A percentile compares a stretch with the other conserved stretches of the same genome.
These are phyloP conservation scores for Aegotheles bennettii DNA, from an alignment of 2,113 vertebrate species.

Conservation along the genomic window DNA sequence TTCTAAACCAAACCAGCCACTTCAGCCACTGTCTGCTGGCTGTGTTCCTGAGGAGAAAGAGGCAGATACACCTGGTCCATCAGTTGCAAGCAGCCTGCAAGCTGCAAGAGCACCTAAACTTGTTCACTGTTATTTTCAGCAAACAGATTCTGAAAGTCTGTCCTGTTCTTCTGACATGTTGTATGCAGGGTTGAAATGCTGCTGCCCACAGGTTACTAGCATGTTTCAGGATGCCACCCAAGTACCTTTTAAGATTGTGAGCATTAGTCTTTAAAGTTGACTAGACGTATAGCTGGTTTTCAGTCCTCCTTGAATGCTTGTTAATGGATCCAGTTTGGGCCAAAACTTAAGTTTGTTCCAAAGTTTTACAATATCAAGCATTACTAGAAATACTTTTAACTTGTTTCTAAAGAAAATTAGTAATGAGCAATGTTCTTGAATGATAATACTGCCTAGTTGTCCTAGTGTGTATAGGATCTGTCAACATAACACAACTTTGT, in stretches of 20 bases:
- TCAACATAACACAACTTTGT: neutral
- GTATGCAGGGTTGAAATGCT: neutral
- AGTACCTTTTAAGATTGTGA: neutral
- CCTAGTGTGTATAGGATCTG: neutral
- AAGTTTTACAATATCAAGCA: neutral
- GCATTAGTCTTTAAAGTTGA: neutral
- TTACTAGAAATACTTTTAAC: neutral
- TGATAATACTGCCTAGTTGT: neutral
- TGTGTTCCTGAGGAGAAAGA: accelerated
- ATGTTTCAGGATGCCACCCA: neutral
- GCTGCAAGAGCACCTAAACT: neutral
- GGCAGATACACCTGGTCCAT: neutral
- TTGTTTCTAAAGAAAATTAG: neutral
- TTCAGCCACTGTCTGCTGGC: neutral
- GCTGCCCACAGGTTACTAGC: neutral
- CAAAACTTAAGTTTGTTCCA: neutral
- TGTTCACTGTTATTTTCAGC: neutral
- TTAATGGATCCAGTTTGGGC: neutral
- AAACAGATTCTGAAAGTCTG: neutral
- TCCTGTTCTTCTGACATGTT: neutral
- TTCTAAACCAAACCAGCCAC: neutral
- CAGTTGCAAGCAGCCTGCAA: neutral
- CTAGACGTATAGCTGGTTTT: neutral
- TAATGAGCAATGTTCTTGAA: neutral
- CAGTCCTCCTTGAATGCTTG: neutral